These are phyloP conservation scores for Chaetogeoica ovagalla DNA, from an alignment of 2,888 invertebrate genomes.

Conservation along the genomic window DNA sequence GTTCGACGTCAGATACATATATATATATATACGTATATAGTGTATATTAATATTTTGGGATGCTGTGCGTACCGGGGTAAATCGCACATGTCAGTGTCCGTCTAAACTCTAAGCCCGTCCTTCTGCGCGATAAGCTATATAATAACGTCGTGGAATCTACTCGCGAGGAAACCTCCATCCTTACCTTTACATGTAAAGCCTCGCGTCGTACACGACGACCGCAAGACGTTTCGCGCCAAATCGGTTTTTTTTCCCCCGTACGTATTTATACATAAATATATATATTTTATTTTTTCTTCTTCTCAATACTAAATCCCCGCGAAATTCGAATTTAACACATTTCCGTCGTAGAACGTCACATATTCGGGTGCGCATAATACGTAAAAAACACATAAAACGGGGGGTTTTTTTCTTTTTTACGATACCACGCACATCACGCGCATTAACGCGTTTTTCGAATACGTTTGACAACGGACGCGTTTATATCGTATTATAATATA, in stretches of 20 bases:
- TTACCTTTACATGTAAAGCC: neutral
- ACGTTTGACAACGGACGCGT: neutral
- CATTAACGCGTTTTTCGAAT: neutral
- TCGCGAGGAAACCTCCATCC: neutral
- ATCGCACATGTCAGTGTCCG: conserved; percentile 17
- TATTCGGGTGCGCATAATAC: too few relatives aligned
- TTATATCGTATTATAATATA: neutral
- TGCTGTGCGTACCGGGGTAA: neutral
- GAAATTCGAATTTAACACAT: conserved; percentile 13
- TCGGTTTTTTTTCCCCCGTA: too few relatives aligned
- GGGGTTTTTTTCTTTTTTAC: too few relatives aligned
- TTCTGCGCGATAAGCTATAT: conserved; percentile 15
- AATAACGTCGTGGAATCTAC: conserved; percentile 7
- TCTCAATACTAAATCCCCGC: neutral
- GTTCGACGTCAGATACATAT: too few relatives aligned
- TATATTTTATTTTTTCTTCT: neutral
- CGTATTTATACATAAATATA: too few relatives aligned
- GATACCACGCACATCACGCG: neutral
- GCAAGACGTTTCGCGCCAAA: too few relatives aligned
- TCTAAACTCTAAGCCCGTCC: neutral
- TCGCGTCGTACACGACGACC: neutral
- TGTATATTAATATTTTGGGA: too few relatives aligned
- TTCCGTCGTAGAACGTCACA: neutral
- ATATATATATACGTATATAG: too few relatives aligned
- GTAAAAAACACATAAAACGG: too few relatives aligned